Percentiles rank a stretch among this genome's conserved stretches.
phyloP scores from a whole-genome alignment of 2,113 vertebrate genomes.

The Cottus gobio region DNA sequence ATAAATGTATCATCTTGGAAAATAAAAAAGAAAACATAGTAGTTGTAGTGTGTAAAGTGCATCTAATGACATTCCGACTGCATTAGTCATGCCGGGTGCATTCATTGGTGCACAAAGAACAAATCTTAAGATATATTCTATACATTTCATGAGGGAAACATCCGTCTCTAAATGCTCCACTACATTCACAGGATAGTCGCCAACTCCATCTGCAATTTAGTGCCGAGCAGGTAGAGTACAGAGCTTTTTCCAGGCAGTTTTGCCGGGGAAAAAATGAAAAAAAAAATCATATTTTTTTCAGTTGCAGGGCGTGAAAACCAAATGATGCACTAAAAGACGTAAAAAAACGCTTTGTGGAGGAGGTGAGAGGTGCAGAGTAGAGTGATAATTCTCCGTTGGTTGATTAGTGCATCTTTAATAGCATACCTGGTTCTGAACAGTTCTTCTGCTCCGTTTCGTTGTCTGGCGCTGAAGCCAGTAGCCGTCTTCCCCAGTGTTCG shows the following conservation, averaged over 20 bases:
- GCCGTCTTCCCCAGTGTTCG: constrained; percentile 88
- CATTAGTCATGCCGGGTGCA: not conserved
- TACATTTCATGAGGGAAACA: not conserved
- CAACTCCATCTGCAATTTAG: not conserved
- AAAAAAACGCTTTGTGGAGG: not conserved
- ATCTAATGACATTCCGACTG: not conserved
- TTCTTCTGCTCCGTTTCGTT: constrained; percentile 89
- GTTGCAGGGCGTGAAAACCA: not conserved
- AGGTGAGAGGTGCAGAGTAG: not conserved
- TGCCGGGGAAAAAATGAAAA: too few relatives aligned
- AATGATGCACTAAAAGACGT: not conserved
- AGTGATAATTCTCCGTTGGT: not conserved
- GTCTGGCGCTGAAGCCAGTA: constrained; percentile 85
- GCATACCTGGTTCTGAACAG: constrained; percentile 92
- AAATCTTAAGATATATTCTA: not conserved
- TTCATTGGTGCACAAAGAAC: not conserved
- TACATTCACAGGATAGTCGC: not conserved
- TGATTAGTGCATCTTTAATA: not conserved
- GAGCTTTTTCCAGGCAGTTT: not conserved
- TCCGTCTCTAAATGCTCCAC: not conserved
- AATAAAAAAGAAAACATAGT: too few relatives aligned
- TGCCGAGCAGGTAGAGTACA: not conserved
- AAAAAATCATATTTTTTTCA: too few relatives aligned
- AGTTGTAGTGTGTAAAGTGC: too few relatives aligned
- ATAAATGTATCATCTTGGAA: not conserved